Evolutionary conservation across 2,888 invertebrate species (phyloP).

Genomic region (Coremacera marginata): DNA sequence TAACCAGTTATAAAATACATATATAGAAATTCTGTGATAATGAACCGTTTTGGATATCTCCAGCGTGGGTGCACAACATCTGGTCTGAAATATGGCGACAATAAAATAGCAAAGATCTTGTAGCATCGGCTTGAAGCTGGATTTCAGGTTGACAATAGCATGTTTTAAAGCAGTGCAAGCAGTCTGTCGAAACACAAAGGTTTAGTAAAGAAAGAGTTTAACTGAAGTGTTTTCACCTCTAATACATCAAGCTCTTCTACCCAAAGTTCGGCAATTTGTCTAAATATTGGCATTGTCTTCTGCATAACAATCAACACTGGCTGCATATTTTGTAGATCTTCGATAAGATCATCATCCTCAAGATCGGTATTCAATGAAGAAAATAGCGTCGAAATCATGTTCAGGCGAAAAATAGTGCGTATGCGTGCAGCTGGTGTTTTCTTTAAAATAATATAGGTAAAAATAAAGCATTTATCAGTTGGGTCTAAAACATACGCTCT

Average conservation of each 20-base stretch:
- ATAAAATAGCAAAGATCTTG: constrained; percentile 78
- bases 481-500: constrained; percentile 67
- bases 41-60: constrained; percentile 77
- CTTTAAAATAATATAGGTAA: constrained; percentile 56
- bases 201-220: no score
- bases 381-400: constrained; percentile 78
- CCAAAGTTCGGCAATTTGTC: constrained; percentile 74
- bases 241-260: constrained; percentile 75
- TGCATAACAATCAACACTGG: constrained; percentile 74
- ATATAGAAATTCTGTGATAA: not conserved
- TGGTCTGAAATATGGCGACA: constrained; percentile 76
- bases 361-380: constrained; percentile 73
- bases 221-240: constrained; percentile 69
- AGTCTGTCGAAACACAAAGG: constrained; percentile 71
- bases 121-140: constrained; percentile 77
- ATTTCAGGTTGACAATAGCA: constrained; percentile 78
- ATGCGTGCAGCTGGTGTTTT: constrained; percentile 70
- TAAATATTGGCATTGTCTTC: constrained; percentile 75
- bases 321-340: constrained; percentile 68
- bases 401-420: constrained; percentile 74
- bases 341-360: constrained; percentile 62
- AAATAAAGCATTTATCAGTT: not conserved
- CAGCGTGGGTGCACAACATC: constrained; percentile 78
- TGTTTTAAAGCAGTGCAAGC: constrained; percentile 82
- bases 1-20: constrained; percentile 36